Evolutionary conservation across 1,140 invertebrate species (phyloP).

Genomic region (Eulimnadia texana): DNA sequence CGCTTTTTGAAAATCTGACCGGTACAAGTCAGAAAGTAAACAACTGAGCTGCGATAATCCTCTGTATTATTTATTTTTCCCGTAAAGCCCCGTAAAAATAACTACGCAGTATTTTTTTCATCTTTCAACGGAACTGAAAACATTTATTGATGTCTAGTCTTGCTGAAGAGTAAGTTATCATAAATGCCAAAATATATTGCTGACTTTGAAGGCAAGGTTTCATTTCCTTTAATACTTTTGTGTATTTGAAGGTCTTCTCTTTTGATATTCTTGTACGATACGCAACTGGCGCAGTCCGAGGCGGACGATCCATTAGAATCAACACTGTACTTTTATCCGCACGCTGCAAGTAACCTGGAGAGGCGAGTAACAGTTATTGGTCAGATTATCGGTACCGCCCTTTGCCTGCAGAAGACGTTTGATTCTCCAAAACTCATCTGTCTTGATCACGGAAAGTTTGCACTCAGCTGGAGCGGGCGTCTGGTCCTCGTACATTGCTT

Average conservation of each 20-base stretch:
- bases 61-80: too few species aligned
- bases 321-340: conserved; percentile 7
- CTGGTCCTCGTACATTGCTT: conserved; percentile 4
- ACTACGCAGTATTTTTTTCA: neutral
- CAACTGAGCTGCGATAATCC: too few species aligned
- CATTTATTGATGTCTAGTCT: neutral
- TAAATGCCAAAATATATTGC: neutral
- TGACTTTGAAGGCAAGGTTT: too few species aligned
- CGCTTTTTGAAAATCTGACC: too few species aligned
- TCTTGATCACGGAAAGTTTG: conserved; percentile 8
- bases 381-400: conserved; percentile 7
- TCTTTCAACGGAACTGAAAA: neutral
- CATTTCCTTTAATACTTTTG: neutral
- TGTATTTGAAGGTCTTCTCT: neutral
- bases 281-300: neutral
- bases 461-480: conserved; percentile 1
- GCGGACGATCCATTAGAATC: conserved; percentile 4
- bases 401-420: neutral
- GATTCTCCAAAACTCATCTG: neutral
- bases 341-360: conserved; percentile 6
- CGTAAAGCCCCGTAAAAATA: neutral
- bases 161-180: neutral
- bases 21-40: too few species aligned
- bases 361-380: conserved; percentile 4
- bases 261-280: conserved; percentile 5